Base-by-base conservation (phyloP, 2,797 vertebrate genomes). In the Acipenser oxyrinchus region DNA sequence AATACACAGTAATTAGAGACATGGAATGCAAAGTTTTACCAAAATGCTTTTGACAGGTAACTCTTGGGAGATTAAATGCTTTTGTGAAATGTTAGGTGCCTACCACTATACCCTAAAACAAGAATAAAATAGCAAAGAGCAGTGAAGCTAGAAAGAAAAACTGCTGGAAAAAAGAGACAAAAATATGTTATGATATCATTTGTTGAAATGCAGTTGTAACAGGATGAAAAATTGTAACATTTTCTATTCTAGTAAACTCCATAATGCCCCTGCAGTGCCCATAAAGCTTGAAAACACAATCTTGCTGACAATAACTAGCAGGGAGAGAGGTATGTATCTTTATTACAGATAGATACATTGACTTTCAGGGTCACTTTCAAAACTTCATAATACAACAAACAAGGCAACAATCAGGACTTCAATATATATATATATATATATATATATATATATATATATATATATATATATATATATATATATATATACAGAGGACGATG, bases 271-370 rank as follows among this genome's bases (percentile, higher is more conserved):
- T 58, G 9, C 10, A 8, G 10, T 58, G 55, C 55, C 55, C 12
- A n/a, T 58, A 58, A 58, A 58, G 51, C 12, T 13, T 58, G 55
- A 58, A 58, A 58, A 58, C 12, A n/a, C 9, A n/a, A 58, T 58
- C 55, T 58, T 58, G 55, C 12, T n/a, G 55, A 58, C 55, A 58
- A 58, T 58, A 58, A 58, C 55, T 10, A 2, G 6, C 9, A 58
- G 6, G 12, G 55, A 6, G 13, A 58, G 55, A 58, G 55, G 55
- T 12, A n/a, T 58, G 2, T 13, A 58, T 58, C 55, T 58, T 58
- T 58, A 58, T 58, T 58, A 58, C 4, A 58, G 6, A 58, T n/a
- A 58, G 55, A 58, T 58, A 13, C 13, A 58, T 58, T 58, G 55
- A 58, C 13, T 58, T 58, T 58, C 13, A 58, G 12, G 55, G 55